phyloP scores from a whole-genome alignment of 2,888 invertebrate genomes.

The Homarus gammarus region DNA sequence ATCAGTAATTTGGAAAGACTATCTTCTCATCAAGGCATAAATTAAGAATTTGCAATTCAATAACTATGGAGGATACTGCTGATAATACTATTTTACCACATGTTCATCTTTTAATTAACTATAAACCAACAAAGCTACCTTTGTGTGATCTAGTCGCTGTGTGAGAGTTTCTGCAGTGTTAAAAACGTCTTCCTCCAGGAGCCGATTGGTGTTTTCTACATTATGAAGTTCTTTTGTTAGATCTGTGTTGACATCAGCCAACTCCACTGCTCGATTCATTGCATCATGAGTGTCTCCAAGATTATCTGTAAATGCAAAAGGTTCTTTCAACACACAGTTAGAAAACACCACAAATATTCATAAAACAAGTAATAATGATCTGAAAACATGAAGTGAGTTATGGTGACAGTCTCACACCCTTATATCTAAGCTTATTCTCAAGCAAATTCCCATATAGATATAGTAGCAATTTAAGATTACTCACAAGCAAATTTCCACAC shows the following conservation, averaged over 20 bases:
- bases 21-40: too few relatives aligned
- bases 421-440: background rate
- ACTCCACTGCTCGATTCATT: conserved; percentile 64
- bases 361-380: too few relatives aligned
- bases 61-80: background rate
- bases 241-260: conserved; percentile 65
- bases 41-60: background rate
- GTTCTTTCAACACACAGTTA: too few relatives aligned
- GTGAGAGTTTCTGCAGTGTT: conserved; percentile 64
- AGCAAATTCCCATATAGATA: too few relatives aligned
- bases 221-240: conserved; percentile 58
- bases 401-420: background rate
- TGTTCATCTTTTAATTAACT: background rate
- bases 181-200: conserved; percentile 57
- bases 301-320: conserved; percentile 39
- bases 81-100: background rate
- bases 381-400: too few relatives aligned
- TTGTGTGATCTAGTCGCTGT: conserved; percentile 48
- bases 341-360: too few relatives aligned
- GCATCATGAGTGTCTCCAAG: conserved; percentile 73
- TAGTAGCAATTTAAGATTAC: too few relatives aligned
- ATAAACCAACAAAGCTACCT: conserved; percentile 26
- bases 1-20: too few relatives aligned
- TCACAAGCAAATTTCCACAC: too few relatives aligned
- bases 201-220: conserved; percentile 55